A percentile compares a stretch with the other conserved stretches of the same genome.
Evolutionary conservation across 2,888 invertebrate species (phyloP).

Genomic region (Melieria omissa): DNA sequence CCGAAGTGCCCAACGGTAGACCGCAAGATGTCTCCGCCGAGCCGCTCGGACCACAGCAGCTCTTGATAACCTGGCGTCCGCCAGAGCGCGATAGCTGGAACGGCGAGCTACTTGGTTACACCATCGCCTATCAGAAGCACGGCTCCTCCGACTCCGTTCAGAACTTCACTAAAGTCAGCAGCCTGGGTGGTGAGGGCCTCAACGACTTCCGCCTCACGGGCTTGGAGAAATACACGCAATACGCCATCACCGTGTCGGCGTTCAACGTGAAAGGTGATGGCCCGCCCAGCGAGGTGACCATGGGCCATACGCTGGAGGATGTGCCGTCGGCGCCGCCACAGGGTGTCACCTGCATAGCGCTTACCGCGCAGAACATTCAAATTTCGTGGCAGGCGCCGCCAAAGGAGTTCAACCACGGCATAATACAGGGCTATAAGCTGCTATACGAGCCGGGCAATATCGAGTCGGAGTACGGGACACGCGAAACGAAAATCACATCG

Average conservation of each 20-base stretch:
- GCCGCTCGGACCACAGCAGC: conserved; percentile 76
- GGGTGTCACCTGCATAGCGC: conserved; percentile 74
- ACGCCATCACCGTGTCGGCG: conserved; percentile 81
- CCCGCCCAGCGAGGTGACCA: conserved; percentile 76
- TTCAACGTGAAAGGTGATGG: conserved; percentile 85
- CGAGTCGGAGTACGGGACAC: conserved; percentile 60
- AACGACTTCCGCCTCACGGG: conserved; percentile 74
- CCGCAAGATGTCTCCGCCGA: conserved; percentile 76
- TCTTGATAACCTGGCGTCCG: conserved; percentile 80
- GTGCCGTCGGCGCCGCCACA: conserved; percentile 78
- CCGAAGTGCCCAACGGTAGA: conserved; percentile 77
- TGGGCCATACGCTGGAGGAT: conserved; percentile 64
- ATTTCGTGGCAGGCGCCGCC: conserved; percentile 78
- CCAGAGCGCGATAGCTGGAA: conserved; percentile 80
- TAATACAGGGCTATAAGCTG: conserved; percentile 82
- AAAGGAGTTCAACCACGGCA: conserved; percentile 73
- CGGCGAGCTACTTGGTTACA: conserved; percentile 80
- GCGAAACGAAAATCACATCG: conserved; percentile 70
- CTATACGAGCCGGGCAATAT: conserved; percentile 71
- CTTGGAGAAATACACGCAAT: conserved; percentile 81
- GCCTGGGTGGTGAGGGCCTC: conserved; percentile 68
- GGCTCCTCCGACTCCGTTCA: conserved; percentile 62
- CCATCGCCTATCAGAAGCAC: conserved; percentile 70
- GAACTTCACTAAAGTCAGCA: conserved; percentile 64
- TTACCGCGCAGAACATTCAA: conserved; percentile 78